These are phyloP conservation scores for Manis javanica DNA, from an alignment of 2,797 vertebrate genomes.

Conservation along the genomic window DNA sequence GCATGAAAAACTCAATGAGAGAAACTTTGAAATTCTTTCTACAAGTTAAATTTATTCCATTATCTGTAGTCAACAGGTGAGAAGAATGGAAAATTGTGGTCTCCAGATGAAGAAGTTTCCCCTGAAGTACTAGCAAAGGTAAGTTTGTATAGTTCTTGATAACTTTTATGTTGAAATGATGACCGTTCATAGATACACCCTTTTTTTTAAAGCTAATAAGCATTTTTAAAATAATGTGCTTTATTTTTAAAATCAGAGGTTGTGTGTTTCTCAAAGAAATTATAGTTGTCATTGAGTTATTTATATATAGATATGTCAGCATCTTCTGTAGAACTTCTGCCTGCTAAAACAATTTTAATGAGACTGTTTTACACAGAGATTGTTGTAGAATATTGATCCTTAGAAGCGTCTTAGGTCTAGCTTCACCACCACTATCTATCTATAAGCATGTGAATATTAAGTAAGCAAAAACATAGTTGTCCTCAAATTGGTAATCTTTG, in stretches of 20 bases:
- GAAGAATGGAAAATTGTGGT: constrained; percentile 99
- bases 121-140: constrained; percentile 96
- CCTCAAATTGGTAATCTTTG: background rate
- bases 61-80: constrained; percentile 95
- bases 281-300: background rate
- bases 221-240: constrained; percentile 41
- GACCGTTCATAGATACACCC: background rate
- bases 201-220: background rate
- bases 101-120: constrained; percentile 97
- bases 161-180: constrained; percentile 15
- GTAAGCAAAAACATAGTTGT: constrained; percentile 35
- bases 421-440: background rate
- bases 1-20: constrained; percentile 37
- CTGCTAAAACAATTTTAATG: background rate
- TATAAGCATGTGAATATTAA: background rate
- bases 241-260: constrained; percentile 51
- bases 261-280: constrained; percentile 9
- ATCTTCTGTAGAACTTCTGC: background rate
- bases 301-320: background rate
- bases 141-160: constrained; percentile 61
- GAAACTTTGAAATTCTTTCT: constrained; percentile 12
- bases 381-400: background rate
- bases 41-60: constrained; percentile 78
- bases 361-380: background rate
- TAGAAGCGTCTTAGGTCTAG: background rate